These are phyloP conservation scores for Drosophila multiciliata DNA, from an alignment of 2,888 invertebrate genomes.

Conservation along the genomic window DNA sequence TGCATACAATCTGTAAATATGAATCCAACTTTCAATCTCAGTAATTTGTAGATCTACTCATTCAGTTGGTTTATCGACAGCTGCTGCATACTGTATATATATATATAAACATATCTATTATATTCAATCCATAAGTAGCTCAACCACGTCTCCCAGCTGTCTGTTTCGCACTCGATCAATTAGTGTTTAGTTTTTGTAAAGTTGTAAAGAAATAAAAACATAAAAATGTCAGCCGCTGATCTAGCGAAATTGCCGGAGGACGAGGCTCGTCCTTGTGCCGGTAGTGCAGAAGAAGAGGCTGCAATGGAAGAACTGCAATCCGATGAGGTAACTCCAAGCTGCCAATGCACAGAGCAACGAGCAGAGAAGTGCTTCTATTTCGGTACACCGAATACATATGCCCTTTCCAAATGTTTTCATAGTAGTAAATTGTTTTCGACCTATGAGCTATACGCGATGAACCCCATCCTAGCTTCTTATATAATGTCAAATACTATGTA, in stretches of 20 bases:
- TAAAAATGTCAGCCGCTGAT: constrained; percentile 42
- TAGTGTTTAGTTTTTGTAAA: constrained; percentile 23
- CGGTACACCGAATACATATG: constrained; percentile 34
- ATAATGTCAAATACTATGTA: not conserved
- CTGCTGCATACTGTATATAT: constrained; percentile 30
- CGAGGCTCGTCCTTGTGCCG: constrained; percentile 24
- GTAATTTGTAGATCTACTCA: constrained; percentile 24
- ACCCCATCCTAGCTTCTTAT: not conserved
- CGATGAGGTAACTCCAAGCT: constrained; percentile 61
- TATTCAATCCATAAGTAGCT: constrained; percentile 28
- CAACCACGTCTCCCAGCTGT: constrained; percentile 27
- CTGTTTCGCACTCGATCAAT: constrained; percentile 46
- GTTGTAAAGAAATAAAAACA: constrained; percentile 1
- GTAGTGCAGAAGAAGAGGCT: constrained; percentile 45
- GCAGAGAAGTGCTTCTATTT: constrained; percentile 10
- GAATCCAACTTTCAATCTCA: constrained; percentile 14
- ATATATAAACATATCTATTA: constrained; percentile 2
- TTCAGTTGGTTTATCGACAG: constrained; percentile 14
- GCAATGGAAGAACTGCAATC: constrained; percentile 48
- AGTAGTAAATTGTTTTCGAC: not conserved
- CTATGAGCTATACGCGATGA: not conserved
- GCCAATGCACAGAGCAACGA: constrained; percentile 14
- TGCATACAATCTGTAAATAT: constrained; percentile 30
- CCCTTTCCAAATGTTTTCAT: constrained; percentile 17
- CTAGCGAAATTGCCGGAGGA: constrained; percentile 32